Evolutionary conservation across 2,113 vertebrate species (phyloP).

Genomic region (Tragelaphus imberbis): DNA sequence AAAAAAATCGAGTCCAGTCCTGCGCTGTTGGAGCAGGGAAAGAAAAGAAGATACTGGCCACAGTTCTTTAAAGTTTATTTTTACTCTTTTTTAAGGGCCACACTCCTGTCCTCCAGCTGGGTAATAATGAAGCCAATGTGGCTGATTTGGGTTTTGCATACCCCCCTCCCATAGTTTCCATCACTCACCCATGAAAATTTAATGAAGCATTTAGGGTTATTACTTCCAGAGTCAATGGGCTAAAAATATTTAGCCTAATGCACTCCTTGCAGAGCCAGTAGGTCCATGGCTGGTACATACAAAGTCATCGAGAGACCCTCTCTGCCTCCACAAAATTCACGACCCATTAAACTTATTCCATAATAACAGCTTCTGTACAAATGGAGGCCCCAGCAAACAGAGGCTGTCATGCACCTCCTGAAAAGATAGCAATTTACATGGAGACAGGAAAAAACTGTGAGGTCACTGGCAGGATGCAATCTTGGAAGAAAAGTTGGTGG

Average conservation of each 20-base stretch:
- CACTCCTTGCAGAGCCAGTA: slow-evolving; percentile 75
- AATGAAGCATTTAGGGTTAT: slow-evolving; percentile 84
- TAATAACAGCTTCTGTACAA: slow-evolving; percentile 81
- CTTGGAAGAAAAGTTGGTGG: slow-evolving; percentile 35
- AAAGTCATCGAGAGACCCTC: slow-evolving; percentile 75
- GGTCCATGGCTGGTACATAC: slow-evolving; percentile 73
- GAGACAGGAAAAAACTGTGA: slow-evolving; percentile 63
- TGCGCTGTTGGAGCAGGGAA: not conserved
- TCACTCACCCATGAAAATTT: slow-evolving; percentile 83
- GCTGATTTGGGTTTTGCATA: slow-evolving; percentile 44
- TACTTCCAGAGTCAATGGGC: slow-evolving; percentile 82
- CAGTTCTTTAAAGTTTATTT: slow-evolving; percentile 48
- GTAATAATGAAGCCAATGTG: slow-evolving; percentile 50
- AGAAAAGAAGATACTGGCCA: not conserved
- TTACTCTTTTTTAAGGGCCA: slow-evolving; percentile 11
- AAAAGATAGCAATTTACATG: slow-evolving; percentile 76
- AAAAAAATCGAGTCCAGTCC: not conserved
- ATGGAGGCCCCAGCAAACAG: slow-evolving; percentile 63
- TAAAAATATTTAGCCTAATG: slow-evolving; percentile 82
- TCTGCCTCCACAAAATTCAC: slow-evolving; percentile 79
- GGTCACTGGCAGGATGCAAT: slow-evolving; percentile 64
- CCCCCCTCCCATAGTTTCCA: slow-evolving; percentile 60
- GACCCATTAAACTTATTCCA: slow-evolving; percentile 83
- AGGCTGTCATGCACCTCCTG: slow-evolving; percentile 72
- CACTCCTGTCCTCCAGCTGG: slow-evolving; percentile 29